These are phyloP conservation scores for Oncorhynchus clarkii DNA, from an alignment of 2,113 vertebrate species.

Conservation along the genomic window DNA sequence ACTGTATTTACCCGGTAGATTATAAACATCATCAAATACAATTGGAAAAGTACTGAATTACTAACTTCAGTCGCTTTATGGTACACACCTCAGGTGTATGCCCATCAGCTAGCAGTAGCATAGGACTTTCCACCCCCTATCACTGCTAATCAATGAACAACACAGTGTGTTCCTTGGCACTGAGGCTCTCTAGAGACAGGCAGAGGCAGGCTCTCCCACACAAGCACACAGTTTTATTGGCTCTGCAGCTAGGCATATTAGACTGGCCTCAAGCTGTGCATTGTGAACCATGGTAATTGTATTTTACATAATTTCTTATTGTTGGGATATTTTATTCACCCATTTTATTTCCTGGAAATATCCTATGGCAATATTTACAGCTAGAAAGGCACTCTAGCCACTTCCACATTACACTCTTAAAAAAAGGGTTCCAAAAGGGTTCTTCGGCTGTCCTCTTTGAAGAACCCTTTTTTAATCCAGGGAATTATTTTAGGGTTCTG, in stretches of 20 bases:
- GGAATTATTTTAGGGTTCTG: no score
- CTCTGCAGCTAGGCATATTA: not conserved
- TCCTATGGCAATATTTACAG: not conserved
- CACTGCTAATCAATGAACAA: slow-evolving; percentile 30
- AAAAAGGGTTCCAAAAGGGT: no score
- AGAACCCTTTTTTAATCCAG: no score
- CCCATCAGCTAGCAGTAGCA: slow-evolving; percentile 22
- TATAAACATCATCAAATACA: no score
- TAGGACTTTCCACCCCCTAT: slow-evolving; percentile 37
- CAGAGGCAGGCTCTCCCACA: slow-evolving; percentile 25
- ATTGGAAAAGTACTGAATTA: no score
- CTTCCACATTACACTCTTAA: not conserved
- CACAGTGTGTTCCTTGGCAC: slow-evolving; percentile 29
- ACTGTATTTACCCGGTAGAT: no score
- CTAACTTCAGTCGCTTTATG: no score
- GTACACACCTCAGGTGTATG: not conserved
- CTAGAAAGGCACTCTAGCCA: not conserved
- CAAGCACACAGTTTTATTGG: not conserved
- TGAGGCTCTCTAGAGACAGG: slow-evolving; percentile 40
- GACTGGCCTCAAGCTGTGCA: slow-evolving; percentile 21
- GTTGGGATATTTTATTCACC: slow-evolving; percentile 11
- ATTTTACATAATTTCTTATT: slow-evolving; percentile 21
- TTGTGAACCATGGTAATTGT: slow-evolving; percentile 6
- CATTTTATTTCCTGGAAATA: not conserved
- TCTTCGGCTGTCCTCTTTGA: no score